Evolutionary conservation across 1,140 invertebrate genomes (phyloP).

Genomic region (Drosophila punjabiensis): DNA sequence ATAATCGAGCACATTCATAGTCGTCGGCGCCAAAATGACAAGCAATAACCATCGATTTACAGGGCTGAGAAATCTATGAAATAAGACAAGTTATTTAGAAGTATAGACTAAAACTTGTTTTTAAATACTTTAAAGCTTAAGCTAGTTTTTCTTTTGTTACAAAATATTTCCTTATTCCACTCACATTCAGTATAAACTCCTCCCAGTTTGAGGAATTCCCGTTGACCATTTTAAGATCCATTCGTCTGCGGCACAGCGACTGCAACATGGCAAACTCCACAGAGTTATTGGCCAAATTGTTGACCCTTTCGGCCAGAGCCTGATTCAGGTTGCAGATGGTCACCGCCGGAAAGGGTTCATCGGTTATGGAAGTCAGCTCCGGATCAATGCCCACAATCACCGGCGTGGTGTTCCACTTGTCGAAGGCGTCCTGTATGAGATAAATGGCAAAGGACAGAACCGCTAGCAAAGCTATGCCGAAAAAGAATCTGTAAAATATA

Average conservation of each 20-base stretch:
- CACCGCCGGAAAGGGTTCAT: conserved; percentile 77
- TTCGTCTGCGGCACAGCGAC: conserved; percentile 88
- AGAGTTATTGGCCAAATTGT: conserved; percentile 37
- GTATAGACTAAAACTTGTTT: no score
- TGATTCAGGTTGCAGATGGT: conserved; percentile 81
- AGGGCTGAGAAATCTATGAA: conserved; percentile 87
- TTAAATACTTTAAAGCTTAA: no score
- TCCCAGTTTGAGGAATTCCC: conserved; percentile 60
- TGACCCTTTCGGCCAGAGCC: conserved; percentile 48
- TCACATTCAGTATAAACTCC: conserved; percentile 70
- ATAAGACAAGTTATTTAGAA: background rate
- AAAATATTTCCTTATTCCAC: background rate
- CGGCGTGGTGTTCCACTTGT: conserved; percentile 75
- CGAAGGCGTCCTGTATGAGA: conserved; percentile 71
- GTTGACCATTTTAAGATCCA: conserved; percentile 6
- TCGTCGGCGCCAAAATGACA: conserved; percentile 89
- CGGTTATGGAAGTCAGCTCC: conserved; percentile 68
- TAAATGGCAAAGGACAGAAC: conserved; percentile 59
- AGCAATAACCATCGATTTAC: conserved; percentile 88
- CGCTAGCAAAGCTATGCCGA: conserved; percentile 63
- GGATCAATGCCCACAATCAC: conserved; percentile 78
- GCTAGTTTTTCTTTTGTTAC: no score
- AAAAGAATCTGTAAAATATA: conserved; percentile 57
- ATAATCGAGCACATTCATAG: conserved; percentile 89
- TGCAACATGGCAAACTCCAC: conserved; percentile 76